These are phyloP conservation scores for Acrobasis consociella DNA, from an alignment of 2,888 invertebrate species.

Conservation along the genomic window DNA sequence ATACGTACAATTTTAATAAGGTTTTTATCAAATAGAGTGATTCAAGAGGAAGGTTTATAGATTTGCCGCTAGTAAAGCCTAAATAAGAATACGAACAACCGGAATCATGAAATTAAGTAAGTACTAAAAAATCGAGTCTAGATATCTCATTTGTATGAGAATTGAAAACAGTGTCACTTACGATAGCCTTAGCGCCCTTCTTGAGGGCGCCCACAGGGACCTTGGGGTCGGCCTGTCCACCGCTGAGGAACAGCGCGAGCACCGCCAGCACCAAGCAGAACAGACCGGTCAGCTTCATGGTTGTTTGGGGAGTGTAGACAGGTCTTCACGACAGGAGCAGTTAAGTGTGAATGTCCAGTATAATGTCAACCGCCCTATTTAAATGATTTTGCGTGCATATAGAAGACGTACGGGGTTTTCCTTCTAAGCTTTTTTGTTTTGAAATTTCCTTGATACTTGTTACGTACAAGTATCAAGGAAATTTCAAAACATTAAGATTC, in stretches of 20 bases:
- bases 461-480: too few species aligned
- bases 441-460: background rate
- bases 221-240: conserved; percentile 36
- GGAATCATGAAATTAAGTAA: too few species aligned
- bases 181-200: conserved; percentile 32
- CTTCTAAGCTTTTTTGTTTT: background rate
- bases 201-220: conserved; percentile 25
- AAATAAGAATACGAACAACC: too few species aligned
- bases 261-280: conserved; percentile 37
- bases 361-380: background rate
- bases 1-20: too few species aligned
- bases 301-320: conserved; percentile 2
- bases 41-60: too few species aligned
- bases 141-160: too few species aligned
- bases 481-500: too few species aligned
- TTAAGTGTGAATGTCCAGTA: conserved; percentile 4
- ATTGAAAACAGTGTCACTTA: conserved; percentile 31
- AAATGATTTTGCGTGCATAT: background rate
- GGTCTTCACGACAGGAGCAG: conserved; percentile 2
- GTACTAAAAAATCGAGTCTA: too few species aligned
- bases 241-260: conserved; percentile 38
- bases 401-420: background rate
- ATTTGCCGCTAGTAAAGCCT: too few species aligned
- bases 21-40: too few species aligned
- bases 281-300: conserved; percentile 40